Base-by-base conservation (phyloP, 2,888 invertebrate species). In the Drosophila mettleri region DNA sequence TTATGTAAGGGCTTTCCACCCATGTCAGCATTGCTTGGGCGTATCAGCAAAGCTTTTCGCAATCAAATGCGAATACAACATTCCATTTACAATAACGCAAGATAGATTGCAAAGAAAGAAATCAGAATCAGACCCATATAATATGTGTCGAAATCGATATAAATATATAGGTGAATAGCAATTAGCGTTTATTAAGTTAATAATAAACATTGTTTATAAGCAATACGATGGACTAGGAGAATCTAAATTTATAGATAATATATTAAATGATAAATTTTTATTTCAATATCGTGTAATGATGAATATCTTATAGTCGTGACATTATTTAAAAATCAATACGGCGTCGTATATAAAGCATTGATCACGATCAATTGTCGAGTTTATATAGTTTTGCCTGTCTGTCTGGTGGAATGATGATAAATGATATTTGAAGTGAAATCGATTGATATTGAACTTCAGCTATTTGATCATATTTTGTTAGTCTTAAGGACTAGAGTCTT, bases 11-110 rank as follows among this genome's bases (percentile, higher is more conserved):
- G 20, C 0, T 24, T 41, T 14, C 10, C 20, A n/a, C 12, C n/a
- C 14, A 22, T 41, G n/a, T 29, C 10, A n/a, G n/a, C 29, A 43
- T 33, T 31, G 33, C 39, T 7, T 4, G 16, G 20, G 14, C 52
- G 10, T 63, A 22, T 22, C 41, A 22, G 34, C 41, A 51, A 2
- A 18, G 9, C 7, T 63, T 34, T 1, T 20, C 24, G 38, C 39
- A 38, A 41, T 41, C 33, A 34, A n/a, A 18, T n/a, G 10, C 31
- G 24, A 39, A 12, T 18, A 46, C 4, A 18, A 22, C 12, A n/a
- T 22, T 38, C 29, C 36, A 36, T n/a, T 31, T n/a, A 9, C 18
- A 45, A 61, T 22, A 10, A 14, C 10, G 14, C 5, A 31, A 48
- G 29, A 2, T 14, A 18, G 46, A 48, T 20, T 14, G 5, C 2